Percentiles rank a stretch among this genome's conserved stretches.
Conservation (phyloP, 2,797 vertebrate species). For the Parotocinclus haroldoi region DNA sequence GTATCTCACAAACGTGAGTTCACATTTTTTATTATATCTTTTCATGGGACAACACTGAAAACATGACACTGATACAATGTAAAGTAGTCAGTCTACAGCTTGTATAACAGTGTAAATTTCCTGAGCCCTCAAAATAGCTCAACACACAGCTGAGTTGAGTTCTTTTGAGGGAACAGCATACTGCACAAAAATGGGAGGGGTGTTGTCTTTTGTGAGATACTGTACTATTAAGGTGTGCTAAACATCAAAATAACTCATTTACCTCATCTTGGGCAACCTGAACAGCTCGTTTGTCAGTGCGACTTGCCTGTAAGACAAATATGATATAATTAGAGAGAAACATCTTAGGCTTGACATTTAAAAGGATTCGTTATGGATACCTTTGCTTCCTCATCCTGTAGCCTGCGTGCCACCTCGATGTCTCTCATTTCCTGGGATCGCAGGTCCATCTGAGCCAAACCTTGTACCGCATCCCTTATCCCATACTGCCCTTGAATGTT, state of each 20-base stretch:
- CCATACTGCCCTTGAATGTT: slow-evolving; percentile 58
- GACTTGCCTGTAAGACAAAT: slow-evolving; percentile 71
- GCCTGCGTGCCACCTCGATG: slow-evolving; percentile 86
- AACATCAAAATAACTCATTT: slow-evolving; percentile 40
- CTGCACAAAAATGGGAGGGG: too few relatives aligned
- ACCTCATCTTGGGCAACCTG: slow-evolving; percentile 97
- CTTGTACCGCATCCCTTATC: slow-evolving; percentile 67
- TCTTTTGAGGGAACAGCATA: too few relatives aligned
- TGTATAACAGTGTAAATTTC: too few relatives aligned
- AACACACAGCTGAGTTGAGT: too few relatives aligned
- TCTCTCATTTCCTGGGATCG: slow-evolving; percentile 82
- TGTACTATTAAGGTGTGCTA: neutral
- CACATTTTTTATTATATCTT: too few relatives aligned
- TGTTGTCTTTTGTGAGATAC: too few relatives aligned
- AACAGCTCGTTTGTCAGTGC: slow-evolving; percentile 79
- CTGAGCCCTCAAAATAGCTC: too few relatives aligned
- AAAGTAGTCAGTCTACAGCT: too few relatives aligned
- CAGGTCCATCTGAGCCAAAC: slow-evolving; percentile 63
- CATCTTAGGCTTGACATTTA: neutral
- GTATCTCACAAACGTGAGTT: too few relatives aligned
- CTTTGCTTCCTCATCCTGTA: slow-evolving; percentile 91
- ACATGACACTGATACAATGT: too few relatives aligned
- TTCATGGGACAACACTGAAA: too few relatives aligned
- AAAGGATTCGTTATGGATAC: slow-evolving; percentile 53
- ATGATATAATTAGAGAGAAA: neutral